Evolutionary conservation across 2,888 invertebrate genomes (phyloP).

Genomic region (Linnaemya vulpina): DNA sequence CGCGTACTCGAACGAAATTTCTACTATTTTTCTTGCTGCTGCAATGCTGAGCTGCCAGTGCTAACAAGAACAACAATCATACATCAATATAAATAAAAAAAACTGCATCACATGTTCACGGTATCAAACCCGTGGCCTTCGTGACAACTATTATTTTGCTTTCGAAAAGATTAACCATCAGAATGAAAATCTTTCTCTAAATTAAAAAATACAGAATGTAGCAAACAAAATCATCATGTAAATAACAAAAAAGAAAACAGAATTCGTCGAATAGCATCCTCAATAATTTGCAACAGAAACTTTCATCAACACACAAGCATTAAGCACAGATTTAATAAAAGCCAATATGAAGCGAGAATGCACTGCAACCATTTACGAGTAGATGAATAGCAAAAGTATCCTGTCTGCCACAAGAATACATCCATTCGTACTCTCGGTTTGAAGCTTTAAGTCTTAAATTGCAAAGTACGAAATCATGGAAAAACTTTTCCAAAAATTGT

Average conservation of each 20-base stretch:
- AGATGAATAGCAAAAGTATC: neutral
- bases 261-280: conserved; percentile 24
- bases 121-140: neutral
- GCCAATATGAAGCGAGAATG: neutral
- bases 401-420: neutral
- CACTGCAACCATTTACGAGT: neutral
- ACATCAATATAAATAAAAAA: too few relatives aligned
- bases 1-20: too few relatives aligned
- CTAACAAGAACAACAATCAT: too few relatives aligned
- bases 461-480: conserved; percentile 32
- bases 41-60: too few relatives aligned
- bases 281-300: conserved; percentile 45
- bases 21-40: too few relatives aligned
- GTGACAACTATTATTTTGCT: too few relatives aligned
- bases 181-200: too few relatives aligned
- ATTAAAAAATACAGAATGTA: too few relatives aligned
- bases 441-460: conserved; percentile 25
- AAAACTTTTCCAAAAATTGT: conserved; percentile 23
- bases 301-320: neutral
- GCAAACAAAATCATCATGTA: neutral
- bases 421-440: neutral
- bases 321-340: neutral
- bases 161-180: too few relatives aligned
- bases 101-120: too few relatives aligned
- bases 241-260: neutral